Evolutionary conservation across 2,888 invertebrate species (phyloP).

Genomic region (Calameuta pallipes): DNA sequence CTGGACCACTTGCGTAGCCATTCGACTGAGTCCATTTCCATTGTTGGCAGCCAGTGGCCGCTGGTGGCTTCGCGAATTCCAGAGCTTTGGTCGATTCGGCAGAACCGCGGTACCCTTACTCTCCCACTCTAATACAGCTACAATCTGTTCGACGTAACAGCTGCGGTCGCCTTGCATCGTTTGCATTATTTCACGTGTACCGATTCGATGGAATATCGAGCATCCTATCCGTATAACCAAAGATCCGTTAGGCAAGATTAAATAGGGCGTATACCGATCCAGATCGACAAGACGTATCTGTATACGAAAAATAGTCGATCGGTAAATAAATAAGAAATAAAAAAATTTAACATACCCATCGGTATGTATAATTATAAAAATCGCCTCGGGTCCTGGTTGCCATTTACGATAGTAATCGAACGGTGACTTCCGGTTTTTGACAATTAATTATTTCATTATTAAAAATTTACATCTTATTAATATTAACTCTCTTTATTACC

Average conservation of each 20-base stretch:
- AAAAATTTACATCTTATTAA: neutral
- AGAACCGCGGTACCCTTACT: conserved; percentile 14
- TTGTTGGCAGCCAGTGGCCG: conserved; percentile 40
- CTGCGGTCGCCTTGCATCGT: conserved; percentile 33
- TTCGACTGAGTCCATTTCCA: conserved; percentile 42
- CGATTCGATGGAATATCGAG: conserved; percentile 22
- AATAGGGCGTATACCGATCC: neutral
- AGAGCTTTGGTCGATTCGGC: conserved; percentile 17
- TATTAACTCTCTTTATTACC: neutral
- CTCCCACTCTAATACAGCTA: neutral
- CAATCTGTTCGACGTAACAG: conserved; percentile 14
- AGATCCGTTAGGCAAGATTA: neutral
- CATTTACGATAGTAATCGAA: neutral
- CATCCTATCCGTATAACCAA: conserved; percentile 12
- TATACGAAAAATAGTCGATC: neutral
- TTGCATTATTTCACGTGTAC: conserved; percentile 36
- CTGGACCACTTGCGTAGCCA: conserved; percentile 44
- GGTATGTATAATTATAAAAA: neutral
- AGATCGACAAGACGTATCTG: neutral
- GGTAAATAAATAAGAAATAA: neutral
- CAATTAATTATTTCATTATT: neutral
- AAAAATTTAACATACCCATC: neutral
- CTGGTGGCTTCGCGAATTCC: conserved; percentile 38
- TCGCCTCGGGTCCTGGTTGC: neutral
- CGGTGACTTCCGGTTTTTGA: neutral